These are phyloP conservation scores for Scyliorhinus canicula DNA, from an alignment of 2,797 vertebrate species.

Conservation along the genomic window DNA sequence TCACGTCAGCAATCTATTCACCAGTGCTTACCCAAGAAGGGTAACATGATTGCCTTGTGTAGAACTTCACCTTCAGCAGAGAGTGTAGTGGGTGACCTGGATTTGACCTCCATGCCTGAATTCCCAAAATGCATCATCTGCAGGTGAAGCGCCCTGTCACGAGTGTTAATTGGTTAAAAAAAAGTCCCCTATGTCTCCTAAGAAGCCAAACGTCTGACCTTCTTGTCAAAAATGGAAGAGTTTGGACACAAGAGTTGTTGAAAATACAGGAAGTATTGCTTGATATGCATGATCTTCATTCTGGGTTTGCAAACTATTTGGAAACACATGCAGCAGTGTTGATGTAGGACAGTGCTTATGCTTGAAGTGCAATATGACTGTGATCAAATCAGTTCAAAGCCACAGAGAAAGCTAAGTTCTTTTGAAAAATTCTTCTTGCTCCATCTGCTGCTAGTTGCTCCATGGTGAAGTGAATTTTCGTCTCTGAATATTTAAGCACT, in stretches of 20 bases:
- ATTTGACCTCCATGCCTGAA: not conserved
- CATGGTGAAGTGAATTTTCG: not conserved
- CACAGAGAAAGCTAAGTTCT: not conserved
- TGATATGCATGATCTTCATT: not conserved
- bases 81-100: not conserved
- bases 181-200: no score
- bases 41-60: not conserved
- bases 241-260: not conserved
- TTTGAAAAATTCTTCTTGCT: not conserved
- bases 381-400: not conserved
- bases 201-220: not conserved
- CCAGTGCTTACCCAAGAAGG: not conserved
- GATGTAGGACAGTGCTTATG: not conserved
- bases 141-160: not conserved
- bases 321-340: not conserved
- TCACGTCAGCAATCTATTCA: no score
- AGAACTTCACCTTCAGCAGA: not conserved
- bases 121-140: not conserved
- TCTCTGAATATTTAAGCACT: not conserved
- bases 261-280: not conserved
- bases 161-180: not conserved
- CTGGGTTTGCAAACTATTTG: not conserved
- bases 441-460: not conserved
- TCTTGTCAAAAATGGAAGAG: not conserved
- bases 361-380: not conserved